Conservation (phyloP, 2,797 vertebrate species). For the Platalea minor region DNA sequence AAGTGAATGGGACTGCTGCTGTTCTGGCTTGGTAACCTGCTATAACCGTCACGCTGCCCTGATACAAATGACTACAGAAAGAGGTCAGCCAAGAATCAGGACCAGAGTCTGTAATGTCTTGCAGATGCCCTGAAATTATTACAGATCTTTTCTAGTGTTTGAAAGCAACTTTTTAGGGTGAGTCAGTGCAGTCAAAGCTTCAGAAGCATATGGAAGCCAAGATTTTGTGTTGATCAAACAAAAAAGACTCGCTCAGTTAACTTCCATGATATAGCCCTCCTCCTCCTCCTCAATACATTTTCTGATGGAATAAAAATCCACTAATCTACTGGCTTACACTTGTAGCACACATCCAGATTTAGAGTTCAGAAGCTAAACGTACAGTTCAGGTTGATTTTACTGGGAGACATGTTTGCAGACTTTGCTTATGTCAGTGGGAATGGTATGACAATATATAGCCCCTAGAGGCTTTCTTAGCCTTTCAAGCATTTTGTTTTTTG, state of each 20-base stretch:
- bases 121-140: background rate
- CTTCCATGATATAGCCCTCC: background rate
- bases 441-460: background rate
- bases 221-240: background rate
- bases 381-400: background rate
- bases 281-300: background rate
- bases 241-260: background rate
- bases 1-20: background rate
- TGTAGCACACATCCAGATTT: background rate
- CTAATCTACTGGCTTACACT: background rate
- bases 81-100: background rate
- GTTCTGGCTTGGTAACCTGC: background rate
- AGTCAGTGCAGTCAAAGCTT: background rate
- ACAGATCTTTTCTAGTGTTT: background rate
- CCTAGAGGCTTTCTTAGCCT: background rate
- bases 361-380: background rate
- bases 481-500: background rate
- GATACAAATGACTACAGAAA: background rate
- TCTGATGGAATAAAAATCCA: background rate
- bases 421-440: background rate
- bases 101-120: background rate
- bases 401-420: background rate
- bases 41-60: background rate
- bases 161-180: background rate
- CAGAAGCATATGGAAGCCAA: background rate